Percentiles rank a stretch among this genome's conserved stretches.
Evolutionary conservation across 2,888 invertebrate genomes (phyloP).

Genomic region (Trichacis sp.): DNA sequence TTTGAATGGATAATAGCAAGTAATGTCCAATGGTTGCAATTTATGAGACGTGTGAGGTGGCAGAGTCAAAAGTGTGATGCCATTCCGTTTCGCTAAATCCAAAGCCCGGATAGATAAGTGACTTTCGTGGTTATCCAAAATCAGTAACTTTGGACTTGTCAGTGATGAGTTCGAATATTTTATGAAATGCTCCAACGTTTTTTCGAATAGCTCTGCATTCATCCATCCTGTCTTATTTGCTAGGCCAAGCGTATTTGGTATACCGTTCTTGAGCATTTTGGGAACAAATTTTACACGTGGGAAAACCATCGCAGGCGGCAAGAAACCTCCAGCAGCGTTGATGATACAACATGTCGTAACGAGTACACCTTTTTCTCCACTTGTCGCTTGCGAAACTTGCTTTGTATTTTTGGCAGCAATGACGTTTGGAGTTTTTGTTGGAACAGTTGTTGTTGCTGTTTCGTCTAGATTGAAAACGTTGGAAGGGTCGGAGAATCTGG

Average conservation of each 20-base stretch:
- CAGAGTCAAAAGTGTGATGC: constrained; percentile 52
- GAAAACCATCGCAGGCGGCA: constrained; percentile 50
- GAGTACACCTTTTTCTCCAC: too few species aligned
- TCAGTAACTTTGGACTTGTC: constrained; percentile 48
- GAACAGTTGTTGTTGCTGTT: neutral
- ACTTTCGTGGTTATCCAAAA: too few species aligned
- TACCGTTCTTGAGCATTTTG: constrained; percentile 24
- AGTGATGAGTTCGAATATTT: constrained; percentile 44
- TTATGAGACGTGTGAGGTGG: too few species aligned
- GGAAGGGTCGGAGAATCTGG: too few species aligned
- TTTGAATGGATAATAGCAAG: constrained; percentile 47
- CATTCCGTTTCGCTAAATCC: constrained; percentile 51
- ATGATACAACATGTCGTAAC: too few species aligned
- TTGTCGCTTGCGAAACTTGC: too few species aligned
- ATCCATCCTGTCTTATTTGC: constrained; percentile 35
- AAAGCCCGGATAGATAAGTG: constrained; percentile 41
- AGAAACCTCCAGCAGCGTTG: too few species aligned
- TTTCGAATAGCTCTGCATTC: constrained; percentile 25
- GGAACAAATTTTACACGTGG: constrained; percentile 32
- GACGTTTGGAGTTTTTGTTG: too few species aligned
- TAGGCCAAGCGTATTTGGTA: constrained; percentile 29
- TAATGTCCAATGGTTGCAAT: constrained; percentile 56
- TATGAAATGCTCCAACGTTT: constrained; percentile 51
- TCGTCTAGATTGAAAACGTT: too few species aligned
- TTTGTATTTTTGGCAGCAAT: too few species aligned